Evolutionary conservation across 2,888 invertebrate genomes (phyloP), one percentile per base, ranked within the genome.

Genomic region (Erpobdella octoculata): DNA sequence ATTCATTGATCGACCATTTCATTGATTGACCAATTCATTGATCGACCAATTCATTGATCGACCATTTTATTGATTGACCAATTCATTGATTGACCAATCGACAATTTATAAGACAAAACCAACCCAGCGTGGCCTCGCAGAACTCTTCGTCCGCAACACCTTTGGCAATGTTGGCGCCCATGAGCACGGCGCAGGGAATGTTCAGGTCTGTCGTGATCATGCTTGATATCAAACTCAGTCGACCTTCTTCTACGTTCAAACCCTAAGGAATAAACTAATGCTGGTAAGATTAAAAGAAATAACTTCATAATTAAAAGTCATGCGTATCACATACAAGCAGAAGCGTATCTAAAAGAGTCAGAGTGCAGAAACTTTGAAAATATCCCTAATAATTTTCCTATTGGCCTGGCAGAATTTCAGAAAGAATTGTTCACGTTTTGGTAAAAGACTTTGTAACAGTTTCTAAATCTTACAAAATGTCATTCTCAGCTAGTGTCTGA

Each of bases 81-180:
- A 46, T 46, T n/a, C 15, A 21, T 28, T 25, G 21, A 12, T 53
- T 28, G 28, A 12, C 8, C 53, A 53, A 28, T n/a, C 53, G 8
- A 25, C 21, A 53, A 9, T 9, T 6, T 18, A 18, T 1, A 53
- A 53, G 15, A 18, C 18, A 48, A 48, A 9, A 2, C 66, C 74
- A 81, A 87, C 89, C 97, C 79, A 98, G 93, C 1, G 98, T 99
- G 0, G 98, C 96, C 85, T 98, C 98, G 83, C 97, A 98, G 86
- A 96, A 98, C 84, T 93, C 91, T 81, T 93, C 96, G 46, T 91
- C 90, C 0, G 97, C 98, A 2, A 97, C 95, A 87, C 98, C 98
- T 76, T 90, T 89, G 59, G 98, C 98, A 77, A 98, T 88, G 85
- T 98, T 98, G 71, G 97, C 97, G 70, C 97, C 98, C 98, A 99